Evolutionary conservation across 2,888 invertebrate species (phyloP), one percentile per base, ranked within the genome.

Genomic region (Lasioglossum morio): DNA sequence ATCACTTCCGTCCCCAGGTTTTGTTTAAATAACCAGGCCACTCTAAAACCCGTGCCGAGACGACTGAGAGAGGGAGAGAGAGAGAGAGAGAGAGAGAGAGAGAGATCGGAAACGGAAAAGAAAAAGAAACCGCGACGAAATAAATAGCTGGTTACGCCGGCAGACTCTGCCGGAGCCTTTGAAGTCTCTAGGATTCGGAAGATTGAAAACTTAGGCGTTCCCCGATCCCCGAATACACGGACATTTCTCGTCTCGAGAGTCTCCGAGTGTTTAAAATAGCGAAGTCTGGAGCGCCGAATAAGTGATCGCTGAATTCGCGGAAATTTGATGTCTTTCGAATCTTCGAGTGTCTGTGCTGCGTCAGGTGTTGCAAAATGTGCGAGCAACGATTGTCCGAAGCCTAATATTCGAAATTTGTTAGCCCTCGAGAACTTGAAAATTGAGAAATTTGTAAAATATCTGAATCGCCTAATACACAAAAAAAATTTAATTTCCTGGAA

Each of bases 11-110:
- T 2, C 66, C 66, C 66, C 19, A 16, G 66, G 30, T 30, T 66
- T 66, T 66, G 66, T 66, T 66, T 66, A 66, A 66, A 34, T 66
- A 66, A 34, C 34, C 60, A 27, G 27, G 60, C 27, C 16, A 60
- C 60, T 60, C 60, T 4, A 2, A 5, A 14, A 30, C 14, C 12
- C 12, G 14, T 12, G 23, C 19, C 48, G 19, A 19, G 48, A 7
- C 48, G 48, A 23, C 48, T 7, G 23, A 53, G 8, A 23, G 53
- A 53, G 10, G 14, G 60, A 14, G 27, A n/a, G n/a, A n/a, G n/a
- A n/a, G n/a, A n/a, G 23, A 53, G 8, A 23, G 53, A 53, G 10
- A 14, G 60, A 14, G 23, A 53, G 8, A 23, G 53, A 53, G 10
- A 14, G 60, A 14, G 12, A 27, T 1, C 60, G 27, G 27, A 27